These are phyloP conservation scores for Aleiodes leptofemur DNA, from an alignment of 2,888 invertebrate species.

Conservation along the genomic window DNA sequence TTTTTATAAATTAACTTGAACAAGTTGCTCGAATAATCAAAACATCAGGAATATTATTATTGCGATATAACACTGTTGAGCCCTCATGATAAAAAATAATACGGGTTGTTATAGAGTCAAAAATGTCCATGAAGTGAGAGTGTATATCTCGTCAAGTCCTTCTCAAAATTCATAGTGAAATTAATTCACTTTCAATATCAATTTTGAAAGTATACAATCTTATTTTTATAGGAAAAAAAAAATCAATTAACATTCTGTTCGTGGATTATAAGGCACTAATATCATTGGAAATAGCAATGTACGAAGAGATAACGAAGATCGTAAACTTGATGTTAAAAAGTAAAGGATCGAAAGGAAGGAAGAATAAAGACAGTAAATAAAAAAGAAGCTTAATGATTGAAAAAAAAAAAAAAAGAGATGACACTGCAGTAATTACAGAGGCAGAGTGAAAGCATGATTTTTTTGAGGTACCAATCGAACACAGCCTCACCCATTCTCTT, in stretches of 20 bases:
- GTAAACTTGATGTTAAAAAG: too few species aligned
- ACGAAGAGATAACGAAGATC: too few species aligned
- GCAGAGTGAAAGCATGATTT: constrained; percentile 22
- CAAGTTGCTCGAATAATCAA: background rate
- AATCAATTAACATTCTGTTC: too few species aligned
- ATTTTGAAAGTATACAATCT: constrained; percentile 4
- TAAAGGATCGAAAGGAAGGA: too few species aligned
- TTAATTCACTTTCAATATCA: constrained; percentile 6
- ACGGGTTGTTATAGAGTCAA: background rate
- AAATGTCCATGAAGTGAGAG: constrained; percentile 18
- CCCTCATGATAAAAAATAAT: constrained; percentile 27
- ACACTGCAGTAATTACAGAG: constrained; percentile 16
- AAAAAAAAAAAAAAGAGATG: constrained; percentile 13
- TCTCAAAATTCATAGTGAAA: background rate
- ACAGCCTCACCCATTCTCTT: background rate
- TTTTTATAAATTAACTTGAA: constrained; percentile 14
- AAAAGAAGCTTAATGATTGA: background rate
- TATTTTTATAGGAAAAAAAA: background rate
- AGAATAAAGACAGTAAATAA: too few species aligned
- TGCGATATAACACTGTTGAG: constrained; percentile 9
- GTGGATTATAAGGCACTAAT: too few species aligned
- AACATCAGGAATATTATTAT: constrained; percentile 18
- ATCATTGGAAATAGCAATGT: too few species aligned
- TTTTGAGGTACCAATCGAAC: background rate
- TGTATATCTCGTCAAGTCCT: background rate